phyloP scores from a whole-genome alignment of 2,888 invertebrate species.

The Harpagoxenus sublaevis region DNA sequence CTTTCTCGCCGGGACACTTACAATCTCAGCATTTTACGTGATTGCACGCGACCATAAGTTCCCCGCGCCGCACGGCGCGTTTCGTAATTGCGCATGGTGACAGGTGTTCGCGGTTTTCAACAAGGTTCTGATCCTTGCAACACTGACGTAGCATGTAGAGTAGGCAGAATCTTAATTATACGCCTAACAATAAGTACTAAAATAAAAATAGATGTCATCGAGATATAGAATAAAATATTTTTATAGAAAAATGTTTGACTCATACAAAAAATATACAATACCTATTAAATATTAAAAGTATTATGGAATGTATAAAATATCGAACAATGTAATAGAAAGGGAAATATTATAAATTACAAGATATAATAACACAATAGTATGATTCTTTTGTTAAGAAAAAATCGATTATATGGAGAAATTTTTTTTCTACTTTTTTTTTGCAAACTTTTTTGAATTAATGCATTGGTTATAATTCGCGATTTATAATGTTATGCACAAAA shows the following conservation, averaged over 20 bases:
- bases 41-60: constrained; percentile 31
- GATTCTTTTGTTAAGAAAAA: neutral
- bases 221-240: neutral
- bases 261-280: neutral
- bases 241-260: neutral
- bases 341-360: constrained; percentile 9
- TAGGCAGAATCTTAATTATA: neutral
- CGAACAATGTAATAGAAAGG: neutral
- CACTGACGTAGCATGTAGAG: constrained; percentile 27
- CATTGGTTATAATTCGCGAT: neutral
- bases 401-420: neutral
- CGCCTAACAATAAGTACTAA: neutral
- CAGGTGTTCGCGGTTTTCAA: constrained; percentile 42
- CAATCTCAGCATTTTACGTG: constrained; percentile 33
- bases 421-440: neutral
- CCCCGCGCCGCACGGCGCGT: neutral
- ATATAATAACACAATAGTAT: neutral
- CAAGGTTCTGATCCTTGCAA: constrained; percentile 57
- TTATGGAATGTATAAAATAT: neutral
- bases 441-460: neutral
- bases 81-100: constrained; percentile 40
- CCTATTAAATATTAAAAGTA: constrained; percentile 2
- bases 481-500: neutral
- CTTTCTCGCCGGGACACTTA: constrained; percentile 42
- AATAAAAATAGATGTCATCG: neutral